Evolutionary conservation across 2,797 vertebrate species (phyloP).

Genomic region (Chrysocyon brachyurus): DNA sequence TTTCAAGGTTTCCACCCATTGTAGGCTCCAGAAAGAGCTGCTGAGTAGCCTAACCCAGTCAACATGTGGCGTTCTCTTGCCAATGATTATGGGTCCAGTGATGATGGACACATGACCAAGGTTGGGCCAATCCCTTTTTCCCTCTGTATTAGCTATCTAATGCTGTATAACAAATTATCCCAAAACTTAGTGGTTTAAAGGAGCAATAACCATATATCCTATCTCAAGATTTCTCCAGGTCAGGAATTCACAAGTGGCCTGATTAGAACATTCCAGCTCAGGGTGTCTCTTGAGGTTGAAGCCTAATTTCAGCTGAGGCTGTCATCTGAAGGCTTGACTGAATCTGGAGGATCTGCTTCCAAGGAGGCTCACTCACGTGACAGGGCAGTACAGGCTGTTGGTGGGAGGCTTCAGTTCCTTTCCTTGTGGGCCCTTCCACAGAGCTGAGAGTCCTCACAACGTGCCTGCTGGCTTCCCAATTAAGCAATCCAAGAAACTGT

Average conservation of each 20-base stretch:
- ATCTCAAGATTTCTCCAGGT: neutral
- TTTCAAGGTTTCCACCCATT: neutral
- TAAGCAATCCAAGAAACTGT: neutral
- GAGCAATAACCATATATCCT: neutral
- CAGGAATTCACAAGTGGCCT: neutral
- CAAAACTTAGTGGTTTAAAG: neutral
- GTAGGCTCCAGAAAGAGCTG: neutral
- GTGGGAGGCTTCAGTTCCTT: neutral
- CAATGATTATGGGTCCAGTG: neutral
- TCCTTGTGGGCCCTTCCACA: neutral
- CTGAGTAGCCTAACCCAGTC: neutral
- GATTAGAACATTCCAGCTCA: neutral
- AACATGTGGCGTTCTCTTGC: neutral
- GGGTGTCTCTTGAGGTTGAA: neutral
- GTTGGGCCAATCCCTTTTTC: neutral
- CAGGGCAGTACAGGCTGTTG: neutral
- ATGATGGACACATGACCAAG: neutral
- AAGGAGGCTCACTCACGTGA: neutral
- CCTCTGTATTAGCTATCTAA: neutral
- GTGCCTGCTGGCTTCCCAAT: neutral
- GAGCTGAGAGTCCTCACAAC: neutral
- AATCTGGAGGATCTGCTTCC: neutral
- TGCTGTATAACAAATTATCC: neutral
- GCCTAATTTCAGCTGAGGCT: neutral
- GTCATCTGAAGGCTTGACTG: neutral